These are phyloP conservation scores for Mustela erminea DNA, from an alignment of 2,797 vertebrate genomes.

Conservation along the genomic window DNA sequence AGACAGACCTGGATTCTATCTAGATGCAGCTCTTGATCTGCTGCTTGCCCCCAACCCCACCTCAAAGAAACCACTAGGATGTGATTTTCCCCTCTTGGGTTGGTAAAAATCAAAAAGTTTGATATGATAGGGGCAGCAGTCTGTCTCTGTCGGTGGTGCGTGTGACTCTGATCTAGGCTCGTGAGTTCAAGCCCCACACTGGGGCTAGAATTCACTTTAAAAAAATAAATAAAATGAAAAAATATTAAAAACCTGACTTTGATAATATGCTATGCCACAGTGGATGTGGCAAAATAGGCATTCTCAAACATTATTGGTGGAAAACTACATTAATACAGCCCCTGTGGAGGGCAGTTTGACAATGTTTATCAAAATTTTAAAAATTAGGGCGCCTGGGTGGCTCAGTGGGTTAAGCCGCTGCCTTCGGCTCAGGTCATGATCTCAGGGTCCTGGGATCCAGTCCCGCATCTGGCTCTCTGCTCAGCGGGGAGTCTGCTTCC, in stretches of 20 bases:
- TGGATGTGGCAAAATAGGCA: not conserved
- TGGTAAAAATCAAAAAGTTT: conserved; percentile 1
- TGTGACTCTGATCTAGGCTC: not conserved
- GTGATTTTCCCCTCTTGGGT: not conserved
- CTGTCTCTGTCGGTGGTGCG: not conserved
- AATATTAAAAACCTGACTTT: not conserved
- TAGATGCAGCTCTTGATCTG: not conserved
- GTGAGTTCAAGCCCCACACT: not conserved
- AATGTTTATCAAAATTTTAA: conserved; percentile 38
- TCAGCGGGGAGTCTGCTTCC: too few relatives aligned
- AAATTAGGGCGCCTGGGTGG: too few relatives aligned
- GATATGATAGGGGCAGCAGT: not conserved
- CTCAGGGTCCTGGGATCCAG: too few relatives aligned
- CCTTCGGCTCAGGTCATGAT: too few relatives aligned
- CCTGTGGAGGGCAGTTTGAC: not conserved
- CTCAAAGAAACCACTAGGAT: not conserved
- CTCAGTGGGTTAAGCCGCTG: too few relatives aligned
- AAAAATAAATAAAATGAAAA: not conserved
- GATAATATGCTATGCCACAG: not conserved
- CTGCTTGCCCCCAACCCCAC: not conserved
- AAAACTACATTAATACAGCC: not conserved
- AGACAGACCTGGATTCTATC: not conserved
- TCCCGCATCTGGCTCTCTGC: too few relatives aligned
- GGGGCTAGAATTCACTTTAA: not conserved
- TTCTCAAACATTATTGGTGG: not conserved